Conservation (phyloP, 2,888 invertebrate species). For the Trissonchulus latispiculum region DNA sequence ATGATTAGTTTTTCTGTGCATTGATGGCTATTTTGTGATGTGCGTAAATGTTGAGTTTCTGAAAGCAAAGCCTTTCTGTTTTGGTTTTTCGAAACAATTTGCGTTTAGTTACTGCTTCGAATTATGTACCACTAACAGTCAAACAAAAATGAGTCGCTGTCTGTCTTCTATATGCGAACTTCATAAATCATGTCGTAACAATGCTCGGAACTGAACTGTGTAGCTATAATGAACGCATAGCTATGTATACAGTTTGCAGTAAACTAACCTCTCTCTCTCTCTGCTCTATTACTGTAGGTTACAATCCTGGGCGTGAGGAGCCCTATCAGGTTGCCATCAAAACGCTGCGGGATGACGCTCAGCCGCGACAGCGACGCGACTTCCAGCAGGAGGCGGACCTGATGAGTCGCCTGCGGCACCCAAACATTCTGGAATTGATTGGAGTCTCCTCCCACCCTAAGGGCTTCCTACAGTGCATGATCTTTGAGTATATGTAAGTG, state of each 20-base stretch:
- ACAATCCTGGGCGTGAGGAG: slow-evolving; percentile 45
- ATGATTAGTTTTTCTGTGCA: no score
- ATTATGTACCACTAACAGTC: no score
- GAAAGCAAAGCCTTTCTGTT: not conserved
- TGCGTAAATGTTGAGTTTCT: not conserved
- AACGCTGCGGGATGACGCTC: slow-evolving; percentile 82
- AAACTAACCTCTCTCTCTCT: slow-evolving; percentile 26
- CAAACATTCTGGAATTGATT: slow-evolving; percentile 85
- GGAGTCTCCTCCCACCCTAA: slow-evolving; percentile 69
- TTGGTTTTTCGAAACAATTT: no score
- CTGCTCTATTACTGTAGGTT: not conserved
- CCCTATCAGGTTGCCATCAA: slow-evolving; percentile 79
- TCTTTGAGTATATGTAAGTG: slow-evolving; percentile 84
- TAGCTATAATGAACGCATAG: no score
- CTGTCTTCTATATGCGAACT: no score
- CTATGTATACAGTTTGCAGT: no score
- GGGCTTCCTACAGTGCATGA: slow-evolving; percentile 74
- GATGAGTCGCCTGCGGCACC: slow-evolving; percentile 84
- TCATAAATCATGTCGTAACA: no score
- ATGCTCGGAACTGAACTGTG: no score
- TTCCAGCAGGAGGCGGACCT: slow-evolving; percentile 84
- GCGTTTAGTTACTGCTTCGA: no score
- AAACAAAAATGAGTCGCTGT: no score
- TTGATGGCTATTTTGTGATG: no score
- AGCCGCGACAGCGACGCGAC: slow-evolving; percentile 77